Conservation (phyloP, 2,888 invertebrate species). For the Ferrisia virgata region DNA sequence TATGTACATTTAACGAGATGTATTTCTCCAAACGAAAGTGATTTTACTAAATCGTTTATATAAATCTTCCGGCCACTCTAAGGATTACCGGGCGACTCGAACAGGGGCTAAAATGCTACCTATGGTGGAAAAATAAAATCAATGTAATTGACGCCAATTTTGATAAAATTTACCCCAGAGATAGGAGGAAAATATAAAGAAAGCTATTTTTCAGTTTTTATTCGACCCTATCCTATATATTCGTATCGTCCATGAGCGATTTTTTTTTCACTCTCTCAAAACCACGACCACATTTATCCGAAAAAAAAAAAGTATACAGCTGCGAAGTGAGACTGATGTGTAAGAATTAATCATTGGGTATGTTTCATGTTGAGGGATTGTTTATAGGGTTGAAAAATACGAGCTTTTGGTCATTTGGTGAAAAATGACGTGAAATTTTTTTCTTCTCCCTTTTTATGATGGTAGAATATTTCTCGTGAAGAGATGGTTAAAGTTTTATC, state of each 20-base stretch:
- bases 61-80: too few species aligned
- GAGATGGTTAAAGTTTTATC: background rate
- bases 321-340: slow-evolving; percentile 9
- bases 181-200: background rate
- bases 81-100: too few species aligned
- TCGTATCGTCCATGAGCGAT: background rate
- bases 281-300: background rate
- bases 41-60: too few species aligned
- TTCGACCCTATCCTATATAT: background rate
- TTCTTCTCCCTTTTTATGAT: background rate
- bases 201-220: slow-evolving; percentile 13
- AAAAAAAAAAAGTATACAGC: slow-evolving; percentile 1
- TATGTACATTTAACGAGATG: too few species aligned
- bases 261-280: background rate
- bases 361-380: slow-evolving; percentile 3
- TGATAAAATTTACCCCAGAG: background rate
- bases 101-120: background rate
- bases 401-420: background rate
- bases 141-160: slow-evolving; percentile 14
- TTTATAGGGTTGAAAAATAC: slow-evolving; percentile 9
- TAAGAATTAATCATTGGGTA: background rate
- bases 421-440: background rate
- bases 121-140: background rate
- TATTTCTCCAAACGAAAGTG: too few species aligned
- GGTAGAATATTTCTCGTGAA: background rate